Evolutionary conservation across 1,140 invertebrate genomes (phyloP).

Genomic region (Akabosia matsudoensis): DNA sequence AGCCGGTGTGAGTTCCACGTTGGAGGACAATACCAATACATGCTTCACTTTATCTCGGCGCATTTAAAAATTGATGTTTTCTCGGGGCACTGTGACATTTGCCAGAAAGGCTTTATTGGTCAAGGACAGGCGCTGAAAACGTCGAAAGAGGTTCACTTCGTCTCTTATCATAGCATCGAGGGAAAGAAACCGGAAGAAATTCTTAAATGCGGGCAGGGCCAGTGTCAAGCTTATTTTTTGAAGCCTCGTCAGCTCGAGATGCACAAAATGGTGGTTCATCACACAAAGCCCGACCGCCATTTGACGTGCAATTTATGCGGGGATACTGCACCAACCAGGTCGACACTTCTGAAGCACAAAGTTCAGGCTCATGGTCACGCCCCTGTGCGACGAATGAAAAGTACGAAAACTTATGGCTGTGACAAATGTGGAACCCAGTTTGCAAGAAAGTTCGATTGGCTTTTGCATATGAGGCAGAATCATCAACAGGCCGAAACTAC

Average conservation of each 20-base stretch:
- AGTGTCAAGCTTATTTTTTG: background rate
- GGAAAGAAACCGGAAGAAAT: background rate
- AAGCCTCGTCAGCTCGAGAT: background rate
- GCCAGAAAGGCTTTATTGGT: background rate
- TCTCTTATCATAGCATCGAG: background rate
- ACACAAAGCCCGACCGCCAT: background rate
- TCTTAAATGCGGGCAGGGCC: background rate
- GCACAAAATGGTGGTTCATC: background rate
- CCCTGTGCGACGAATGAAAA: background rate
- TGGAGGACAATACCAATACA: background rate
- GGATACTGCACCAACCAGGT: background rate
- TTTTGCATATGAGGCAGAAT: background rate
- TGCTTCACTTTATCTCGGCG: background rate
- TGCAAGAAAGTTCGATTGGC: background rate
- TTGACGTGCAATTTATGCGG: background rate
- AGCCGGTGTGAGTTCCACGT: background rate
- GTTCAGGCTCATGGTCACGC: background rate
- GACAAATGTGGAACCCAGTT: background rate
- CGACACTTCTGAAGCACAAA: background rate
- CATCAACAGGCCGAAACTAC: background rate
- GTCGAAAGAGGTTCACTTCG: background rate
- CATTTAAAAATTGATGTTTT: background rate
- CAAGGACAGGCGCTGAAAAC: background rate
- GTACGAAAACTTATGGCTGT: background rate
- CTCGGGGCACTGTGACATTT: background rate